phyloP scores from a whole-genome alignment of 2,797 vertebrate species.

The Chrosomus eos region DNA sequence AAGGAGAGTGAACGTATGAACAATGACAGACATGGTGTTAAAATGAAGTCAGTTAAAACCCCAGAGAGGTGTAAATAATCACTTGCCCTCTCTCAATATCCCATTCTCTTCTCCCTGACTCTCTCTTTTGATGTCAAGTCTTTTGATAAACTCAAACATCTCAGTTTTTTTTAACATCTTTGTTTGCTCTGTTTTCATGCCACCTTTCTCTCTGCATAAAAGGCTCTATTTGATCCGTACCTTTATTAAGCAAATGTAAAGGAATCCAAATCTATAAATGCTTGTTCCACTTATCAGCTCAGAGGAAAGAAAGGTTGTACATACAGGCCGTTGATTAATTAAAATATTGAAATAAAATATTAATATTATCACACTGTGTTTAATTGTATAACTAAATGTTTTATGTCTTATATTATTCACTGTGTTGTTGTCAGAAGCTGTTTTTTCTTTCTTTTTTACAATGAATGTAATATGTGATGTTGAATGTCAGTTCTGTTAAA shows the following conservation, averaged over 20 bases:
- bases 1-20: background rate
- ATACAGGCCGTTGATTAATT: background rate
- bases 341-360: background rate
- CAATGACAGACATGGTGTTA: background rate
- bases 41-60: background rate
- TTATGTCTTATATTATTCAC: background rate
- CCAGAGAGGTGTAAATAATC: background rate
- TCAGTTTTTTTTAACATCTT: background rate
- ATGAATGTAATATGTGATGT: background rate
- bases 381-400: background rate
- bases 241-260: background rate
- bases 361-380: slow-evolving; percentile 1
- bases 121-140: slow-evolving; percentile 28
- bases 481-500: background rate
- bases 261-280: slow-evolving; percentile 18
- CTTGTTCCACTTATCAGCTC: background rate
- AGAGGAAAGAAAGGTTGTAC: background rate
- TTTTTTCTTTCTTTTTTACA: background rate
- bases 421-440: background rate
- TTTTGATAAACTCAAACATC: background rate
- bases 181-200: background rate
- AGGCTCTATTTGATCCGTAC: background rate
- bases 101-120: slow-evolving; percentile 8
- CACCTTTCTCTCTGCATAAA: background rate
- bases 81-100: background rate